A percentile compares a stretch with the other conserved stretches of the same genome.
These are phyloP conservation scores for Heliconius hermathena DNA, from an alignment of 1,140 invertebrate species.

Conservation along the genomic window DNA sequence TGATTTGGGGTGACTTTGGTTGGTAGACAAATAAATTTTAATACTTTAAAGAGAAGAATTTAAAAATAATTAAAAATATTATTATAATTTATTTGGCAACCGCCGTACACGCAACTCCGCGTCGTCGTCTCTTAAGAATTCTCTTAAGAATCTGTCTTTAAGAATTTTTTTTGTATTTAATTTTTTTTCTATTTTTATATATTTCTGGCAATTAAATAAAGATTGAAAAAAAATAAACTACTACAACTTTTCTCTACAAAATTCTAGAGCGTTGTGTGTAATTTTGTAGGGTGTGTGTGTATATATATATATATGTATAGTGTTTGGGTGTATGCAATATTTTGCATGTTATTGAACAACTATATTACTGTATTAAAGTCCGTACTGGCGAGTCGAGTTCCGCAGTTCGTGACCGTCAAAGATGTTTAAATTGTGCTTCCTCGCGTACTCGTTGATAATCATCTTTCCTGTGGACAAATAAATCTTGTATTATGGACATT, in stretches of 20 bases:
- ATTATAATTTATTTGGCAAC: no score
- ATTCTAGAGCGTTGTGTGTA: background rate
- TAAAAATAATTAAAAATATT: no score
- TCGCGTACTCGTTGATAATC: constrained; percentile 86
- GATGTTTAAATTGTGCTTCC: constrained; percentile 86
- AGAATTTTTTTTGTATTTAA: no score
- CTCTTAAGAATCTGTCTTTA: no score
- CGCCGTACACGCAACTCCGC: no score
- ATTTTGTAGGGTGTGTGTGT: background rate
- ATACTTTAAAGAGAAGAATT: background rate
- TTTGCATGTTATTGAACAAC: constrained; percentile 63
- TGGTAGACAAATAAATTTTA: background rate
- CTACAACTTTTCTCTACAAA: background rate
- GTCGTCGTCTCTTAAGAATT: no score
- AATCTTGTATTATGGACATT: constrained; percentile 40
- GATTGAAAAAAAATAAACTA: background rate
- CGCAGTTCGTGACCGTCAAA: constrained; percentile 86
- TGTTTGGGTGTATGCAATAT: constrained; percentile 37
- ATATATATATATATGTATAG: constrained; percentile 29
- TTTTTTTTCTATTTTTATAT: no score
- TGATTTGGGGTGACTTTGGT: background rate
- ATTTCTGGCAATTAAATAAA: no score
- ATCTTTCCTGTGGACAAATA: constrained; percentile 77
- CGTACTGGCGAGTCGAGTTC: constrained; percentile 87
- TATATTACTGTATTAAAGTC: constrained; percentile 84